Conservation (phyloP, 2,797 vertebrate species). For the Mus caroli region DNA sequence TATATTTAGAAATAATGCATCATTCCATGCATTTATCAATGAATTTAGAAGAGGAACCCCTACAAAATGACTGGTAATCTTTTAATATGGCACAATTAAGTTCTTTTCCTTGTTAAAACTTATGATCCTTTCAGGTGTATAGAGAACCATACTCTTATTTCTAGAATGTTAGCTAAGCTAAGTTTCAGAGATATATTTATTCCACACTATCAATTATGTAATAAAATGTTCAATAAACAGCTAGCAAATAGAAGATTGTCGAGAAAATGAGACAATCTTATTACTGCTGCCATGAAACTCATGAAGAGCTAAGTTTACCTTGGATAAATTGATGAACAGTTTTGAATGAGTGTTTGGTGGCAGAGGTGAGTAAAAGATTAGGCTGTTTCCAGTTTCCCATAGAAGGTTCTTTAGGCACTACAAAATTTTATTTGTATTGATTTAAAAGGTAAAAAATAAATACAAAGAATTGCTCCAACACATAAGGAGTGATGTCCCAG, state of each 20-base stretch:
- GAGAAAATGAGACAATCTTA: not conserved
- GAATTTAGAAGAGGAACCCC: not conserved
- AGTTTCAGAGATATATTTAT: constrained; percentile 1
- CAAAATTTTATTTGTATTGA: not conserved
- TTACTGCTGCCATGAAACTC: not conserved
- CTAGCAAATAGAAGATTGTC: not conserved
- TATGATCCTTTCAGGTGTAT: not conserved
- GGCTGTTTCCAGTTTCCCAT: not conserved
- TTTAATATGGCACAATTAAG: not conserved
- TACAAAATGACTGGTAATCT: not conserved
- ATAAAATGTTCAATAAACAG: not conserved
- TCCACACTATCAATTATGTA: not conserved
- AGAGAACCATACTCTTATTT: not conserved
- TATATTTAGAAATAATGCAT: not conserved
- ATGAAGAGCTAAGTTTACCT: not conserved
- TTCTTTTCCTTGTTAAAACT: not conserved
- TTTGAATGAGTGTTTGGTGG: not conserved
- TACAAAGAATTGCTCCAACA: not conserved
- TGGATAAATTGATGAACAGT: not conserved
- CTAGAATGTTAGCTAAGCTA: not conserved
- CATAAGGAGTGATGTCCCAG: not conserved
- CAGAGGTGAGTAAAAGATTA: not conserved
- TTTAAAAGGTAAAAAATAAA: constrained; percentile 5
- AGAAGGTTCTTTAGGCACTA: not conserved
- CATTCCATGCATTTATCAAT: not conserved